Evolutionary conservation across 2,888 invertebrate species (phyloP), one percentile per base, ranked within the genome.

Genomic region (Craniophora ligustri): DNA sequence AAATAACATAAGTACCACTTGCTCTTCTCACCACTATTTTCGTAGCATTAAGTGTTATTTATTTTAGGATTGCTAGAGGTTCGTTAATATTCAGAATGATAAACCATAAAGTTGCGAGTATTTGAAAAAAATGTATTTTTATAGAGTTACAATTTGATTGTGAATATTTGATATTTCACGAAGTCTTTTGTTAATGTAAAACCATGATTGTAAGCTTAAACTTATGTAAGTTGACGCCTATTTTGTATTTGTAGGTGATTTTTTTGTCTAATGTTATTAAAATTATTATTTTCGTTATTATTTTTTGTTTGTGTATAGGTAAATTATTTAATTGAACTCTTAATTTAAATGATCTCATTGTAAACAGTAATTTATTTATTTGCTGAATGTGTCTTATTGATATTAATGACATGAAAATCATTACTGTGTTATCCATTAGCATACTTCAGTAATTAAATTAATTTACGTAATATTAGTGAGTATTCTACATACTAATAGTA

Each of bases 41-140:
- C 23, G 18, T 67, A 74, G 48, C 15, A 19, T n/a, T 69, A 70
- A 68, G 69, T 68, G 67, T 68, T 76, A 61, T 54, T 72, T 50
- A 36, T 66, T 73, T 69, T 40, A 40, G 64, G 67, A 54, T 55
- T 35, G 63, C 34, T 45, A 70, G 30, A 61, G 49, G 54, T 58
- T 55, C 59, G 56, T 31, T 51, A 64, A 58, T 39, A 58, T 21
- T 32, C 67, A 62, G 70, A 68, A 70, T 64, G 67, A 46, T 28
- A 39, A 65, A 55, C 47, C 70, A 67, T 57, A 60, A 23, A 54
- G n/a, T n/a, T 46, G 60, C 38, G 50, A 54, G 62, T 66, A 55
- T 64, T 54, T 66, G 70, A 70, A 71, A 71, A 81, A 81, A 50
- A 74, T 59, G 79, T 85, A 85, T 85, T 84, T 84, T 82, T 82